Percentiles rank a stretch among this genome's conserved stretches.
Evolutionary conservation across 2,888 invertebrate genomes (phyloP).

Genomic region (Abrostola triplasia): DNA sequence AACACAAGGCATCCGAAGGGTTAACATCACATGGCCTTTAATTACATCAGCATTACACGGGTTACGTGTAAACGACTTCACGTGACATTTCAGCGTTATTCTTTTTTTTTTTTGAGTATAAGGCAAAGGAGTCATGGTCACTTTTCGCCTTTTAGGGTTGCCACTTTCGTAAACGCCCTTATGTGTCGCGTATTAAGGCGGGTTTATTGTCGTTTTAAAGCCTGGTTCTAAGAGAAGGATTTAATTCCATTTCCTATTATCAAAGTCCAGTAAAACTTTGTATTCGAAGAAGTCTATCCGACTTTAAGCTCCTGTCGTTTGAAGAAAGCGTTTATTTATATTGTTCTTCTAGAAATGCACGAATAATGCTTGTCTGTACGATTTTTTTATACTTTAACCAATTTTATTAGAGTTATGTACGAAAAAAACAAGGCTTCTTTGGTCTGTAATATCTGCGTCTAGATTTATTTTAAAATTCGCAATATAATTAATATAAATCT

Average conservation of each 20-base stretch:
- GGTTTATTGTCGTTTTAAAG: too few relatives aligned
- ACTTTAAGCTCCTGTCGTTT: too few relatives aligned
- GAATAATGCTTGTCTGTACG: too few relatives aligned
- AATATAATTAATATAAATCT: too few relatives aligned
- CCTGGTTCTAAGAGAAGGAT: too few relatives aligned
- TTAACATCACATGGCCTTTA: slow-evolving; percentile 40
- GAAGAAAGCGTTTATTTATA: too few relatives aligned
- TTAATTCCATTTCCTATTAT: too few relatives aligned
- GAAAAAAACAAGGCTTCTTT: not conserved
- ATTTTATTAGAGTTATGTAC: not conserved
- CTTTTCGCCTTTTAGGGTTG: slow-evolving; percentile 25
- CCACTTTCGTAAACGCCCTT: not conserved
- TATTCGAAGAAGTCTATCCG: too few relatives aligned
- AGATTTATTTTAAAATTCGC: not conserved
- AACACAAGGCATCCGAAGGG: slow-evolving; percentile 22
- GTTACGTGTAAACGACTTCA: slow-evolving; percentile 50
- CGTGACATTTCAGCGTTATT: slow-evolving; percentile 50
- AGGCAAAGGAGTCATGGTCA: slow-evolving; percentile 33
- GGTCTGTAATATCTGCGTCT: not conserved
- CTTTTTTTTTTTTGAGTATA: slow-evolving; percentile 13
- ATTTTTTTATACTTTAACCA: not conserved
- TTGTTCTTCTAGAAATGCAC: too few relatives aligned
- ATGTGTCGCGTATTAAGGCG: too few relatives aligned
- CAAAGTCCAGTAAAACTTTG: too few relatives aligned
- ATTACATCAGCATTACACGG: slow-evolving; percentile 49